These are phyloP conservation scores for Sus cebifrons DNA, from an alignment of 2,797 vertebrate species.

Conservation along the genomic window DNA sequence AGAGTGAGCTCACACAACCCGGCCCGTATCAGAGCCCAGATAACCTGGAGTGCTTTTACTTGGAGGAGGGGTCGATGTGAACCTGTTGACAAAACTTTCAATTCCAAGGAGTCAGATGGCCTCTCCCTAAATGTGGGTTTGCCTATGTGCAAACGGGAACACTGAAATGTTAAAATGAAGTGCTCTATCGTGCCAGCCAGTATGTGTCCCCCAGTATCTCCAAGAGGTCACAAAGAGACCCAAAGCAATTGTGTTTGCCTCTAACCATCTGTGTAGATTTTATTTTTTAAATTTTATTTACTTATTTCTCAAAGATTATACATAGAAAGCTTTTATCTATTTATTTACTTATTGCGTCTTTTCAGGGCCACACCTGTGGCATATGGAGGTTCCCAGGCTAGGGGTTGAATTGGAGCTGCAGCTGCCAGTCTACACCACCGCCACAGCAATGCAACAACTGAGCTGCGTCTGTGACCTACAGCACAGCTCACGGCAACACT, in stretches of 20 bases:
- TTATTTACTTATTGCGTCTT: too few relatives aligned
- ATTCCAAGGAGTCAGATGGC: background rate
- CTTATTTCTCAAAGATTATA: too few relatives aligned
- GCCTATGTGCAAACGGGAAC: background rate
- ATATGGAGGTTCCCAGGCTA: too few relatives aligned
- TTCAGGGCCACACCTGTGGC: too few relatives aligned
- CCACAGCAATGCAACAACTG: too few relatives aligned
- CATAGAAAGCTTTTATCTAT: too few relatives aligned
- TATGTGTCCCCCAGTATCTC: background rate
- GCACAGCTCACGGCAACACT: too few relatives aligned
- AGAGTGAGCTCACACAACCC: background rate
- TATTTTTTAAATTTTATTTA: too few relatives aligned
- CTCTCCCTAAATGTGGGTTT: conserved; percentile 11
- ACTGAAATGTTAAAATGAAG: background rate
- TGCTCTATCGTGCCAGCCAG: background rate
- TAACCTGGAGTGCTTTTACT: background rate
- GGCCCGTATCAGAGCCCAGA: background rate
- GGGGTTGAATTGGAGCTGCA: too few relatives aligned
- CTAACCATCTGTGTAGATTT: background rate
- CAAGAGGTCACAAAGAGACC: background rate
- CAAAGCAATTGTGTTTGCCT: background rate
- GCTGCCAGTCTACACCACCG: too few relatives aligned
- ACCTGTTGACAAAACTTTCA: background rate
- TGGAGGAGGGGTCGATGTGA: background rate
- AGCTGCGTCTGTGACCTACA: too few relatives aligned